These are phyloP conservation scores for Cladorhizidae sp. DNA, from an alignment of 37 sponge, comb jelly and placozoan species.

Conservation along the genomic window DNA sequence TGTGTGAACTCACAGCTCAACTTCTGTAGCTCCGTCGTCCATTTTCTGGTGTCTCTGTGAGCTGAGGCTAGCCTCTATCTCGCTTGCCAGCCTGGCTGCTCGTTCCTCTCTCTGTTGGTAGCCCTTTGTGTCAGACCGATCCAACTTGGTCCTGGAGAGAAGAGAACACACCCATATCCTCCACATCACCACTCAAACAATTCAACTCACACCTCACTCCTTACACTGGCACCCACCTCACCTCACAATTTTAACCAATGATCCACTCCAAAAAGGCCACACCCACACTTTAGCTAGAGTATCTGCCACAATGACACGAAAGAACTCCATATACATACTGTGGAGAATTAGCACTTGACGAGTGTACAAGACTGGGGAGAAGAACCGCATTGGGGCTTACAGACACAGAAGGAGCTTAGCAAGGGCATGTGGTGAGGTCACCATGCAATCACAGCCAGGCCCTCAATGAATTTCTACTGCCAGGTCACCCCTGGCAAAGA, in stretches of 20 bases:
- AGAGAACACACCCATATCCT: background rate
- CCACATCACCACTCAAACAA: no score
- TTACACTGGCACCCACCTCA: background rate
- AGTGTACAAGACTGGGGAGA: no score
- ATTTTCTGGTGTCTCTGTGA: background rate
- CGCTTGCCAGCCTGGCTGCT: conserved; percentile 48
- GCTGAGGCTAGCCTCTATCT: conserved; percentile 45
- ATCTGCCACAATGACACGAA: no score
- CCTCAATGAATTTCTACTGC: no score
- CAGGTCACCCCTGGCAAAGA: no score
- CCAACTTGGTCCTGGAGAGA: conserved; percentile 69
- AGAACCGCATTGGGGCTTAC: no score
- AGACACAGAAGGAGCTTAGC: no score
- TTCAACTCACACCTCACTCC: background rate
- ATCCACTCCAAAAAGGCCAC: background rate
- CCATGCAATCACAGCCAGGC: no score
- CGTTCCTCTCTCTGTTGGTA: conserved; percentile 29
- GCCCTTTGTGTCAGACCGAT: conserved; percentile 19
- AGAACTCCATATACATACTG: no score
- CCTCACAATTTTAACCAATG: background rate
- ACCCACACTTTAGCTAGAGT: background rate
- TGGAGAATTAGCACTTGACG: no score
- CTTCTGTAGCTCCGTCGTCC: conserved; percentile 51
- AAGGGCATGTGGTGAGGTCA: no score
- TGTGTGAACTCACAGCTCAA: conserved; percentile 28